Conservation (phyloP, 1,140 invertebrate genomes). For the Steinernema feltiae region DNA sequence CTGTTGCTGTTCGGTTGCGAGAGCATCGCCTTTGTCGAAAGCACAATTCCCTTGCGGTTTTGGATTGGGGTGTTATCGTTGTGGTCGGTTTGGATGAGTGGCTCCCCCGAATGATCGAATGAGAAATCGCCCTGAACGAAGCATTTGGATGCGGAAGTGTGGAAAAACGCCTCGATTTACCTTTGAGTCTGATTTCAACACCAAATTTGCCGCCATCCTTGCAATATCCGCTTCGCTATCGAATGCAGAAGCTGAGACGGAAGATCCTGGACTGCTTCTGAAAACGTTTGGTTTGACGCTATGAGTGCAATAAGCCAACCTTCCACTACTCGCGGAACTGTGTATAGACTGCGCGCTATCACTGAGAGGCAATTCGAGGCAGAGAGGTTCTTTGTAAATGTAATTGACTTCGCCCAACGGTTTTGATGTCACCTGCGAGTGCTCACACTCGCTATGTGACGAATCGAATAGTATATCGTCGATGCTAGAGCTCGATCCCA, state of each 20-base stretch:
- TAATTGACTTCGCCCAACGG: conserved; percentile 54
- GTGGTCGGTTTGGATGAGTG: not conserved
- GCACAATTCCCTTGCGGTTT: conserved; percentile 23
- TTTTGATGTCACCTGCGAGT: conserved; percentile 30
- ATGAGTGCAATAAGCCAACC: conserved; percentile 28
- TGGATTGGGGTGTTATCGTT: conserved; percentile 43
- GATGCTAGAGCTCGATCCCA: not conserved
- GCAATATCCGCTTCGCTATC: conserved; percentile 57
- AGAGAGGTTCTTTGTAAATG: conserved; percentile 50
- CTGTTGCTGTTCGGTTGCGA: conserved; percentile 69
- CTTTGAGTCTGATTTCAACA: conserved; percentile 51
- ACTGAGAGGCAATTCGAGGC: conserved; percentile 48
- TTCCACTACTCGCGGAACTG: conserved; percentile 52
- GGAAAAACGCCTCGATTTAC: no score
- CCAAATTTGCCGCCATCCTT: conserved; percentile 54
- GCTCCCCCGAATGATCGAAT: conserved; percentile 41
- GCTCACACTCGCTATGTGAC: conserved; percentile 9
- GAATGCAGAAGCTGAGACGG: conserved; percentile 46
- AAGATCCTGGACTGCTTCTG: conserved; percentile 38
- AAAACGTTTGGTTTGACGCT: conserved; percentile 19
- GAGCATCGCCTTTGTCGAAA: conserved; percentile 61
- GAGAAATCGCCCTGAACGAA: conserved; percentile 51
- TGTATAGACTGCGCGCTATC: conserved; percentile 48
- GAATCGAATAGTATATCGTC: conserved; percentile 26
- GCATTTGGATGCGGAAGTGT: not conserved